phyloP scores from a whole-genome alignment of 2,797 vertebrate species.

The Alauda arvensis region DNA sequence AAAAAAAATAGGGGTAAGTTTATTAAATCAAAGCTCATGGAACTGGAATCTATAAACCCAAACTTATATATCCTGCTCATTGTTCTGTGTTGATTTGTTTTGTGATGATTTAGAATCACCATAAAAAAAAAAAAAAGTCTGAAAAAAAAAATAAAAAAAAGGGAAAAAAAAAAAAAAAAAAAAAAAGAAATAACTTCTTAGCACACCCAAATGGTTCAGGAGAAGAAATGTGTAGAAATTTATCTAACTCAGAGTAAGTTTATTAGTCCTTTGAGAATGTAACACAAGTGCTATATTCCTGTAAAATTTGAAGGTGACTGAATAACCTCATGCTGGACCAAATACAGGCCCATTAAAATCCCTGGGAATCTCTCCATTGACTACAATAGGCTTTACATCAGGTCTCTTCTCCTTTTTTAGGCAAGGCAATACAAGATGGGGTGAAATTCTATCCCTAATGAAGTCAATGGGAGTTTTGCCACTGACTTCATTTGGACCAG shows the following conservation, averaged over 20 bases:
- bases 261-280: conserved; percentile 29
- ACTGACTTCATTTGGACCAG: conserved; percentile 45
- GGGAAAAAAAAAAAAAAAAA: too few relatives aligned
- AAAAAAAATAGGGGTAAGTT: not conserved
- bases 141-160: not conserved
- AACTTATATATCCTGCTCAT: not conserved
- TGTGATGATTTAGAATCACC: conserved; percentile 5
- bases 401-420: conserved; percentile 58
- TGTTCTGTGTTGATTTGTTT: conserved; percentile 6
- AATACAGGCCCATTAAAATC: conserved; percentile 34
- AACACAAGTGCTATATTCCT: conserved; percentile 7
- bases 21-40: conserved; percentile 24
- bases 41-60: conserved; percentile 41
- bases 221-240: conserved; percentile 22
- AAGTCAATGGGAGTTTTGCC: conserved; percentile 38
- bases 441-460: conserved; percentile 46
- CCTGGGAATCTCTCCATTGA: conserved; percentile 41
- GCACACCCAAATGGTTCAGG: not conserved
- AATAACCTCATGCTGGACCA: conserved; percentile 44
- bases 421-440: conserved; percentile 24
- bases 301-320: conserved; percentile 42
- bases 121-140: not conserved
- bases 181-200: not conserved
- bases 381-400: conserved; percentile 46
- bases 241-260: conserved; percentile 2